Percentiles rank a stretch among this genome's conserved stretches.
phyloP scores from a whole-genome alignment of 1,140 invertebrate genomes.

The Aphis craccivora region DNA sequence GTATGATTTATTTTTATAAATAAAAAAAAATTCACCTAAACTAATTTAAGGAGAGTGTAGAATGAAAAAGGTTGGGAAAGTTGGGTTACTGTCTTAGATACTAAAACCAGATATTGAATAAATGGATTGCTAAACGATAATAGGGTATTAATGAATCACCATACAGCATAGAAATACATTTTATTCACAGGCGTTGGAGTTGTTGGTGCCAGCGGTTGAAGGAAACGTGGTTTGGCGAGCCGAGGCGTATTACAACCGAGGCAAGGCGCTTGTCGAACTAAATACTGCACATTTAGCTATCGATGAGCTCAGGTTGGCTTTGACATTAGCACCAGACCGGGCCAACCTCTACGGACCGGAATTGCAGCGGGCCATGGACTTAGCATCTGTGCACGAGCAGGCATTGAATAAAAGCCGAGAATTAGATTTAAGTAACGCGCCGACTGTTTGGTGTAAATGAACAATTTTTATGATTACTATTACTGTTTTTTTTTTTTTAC shows the following conservation, averaged over 20 bases:
- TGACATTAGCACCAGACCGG: not conserved
- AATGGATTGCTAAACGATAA: too few species aligned
- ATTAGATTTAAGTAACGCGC: not conserved
- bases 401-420: not conserved
- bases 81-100: too few species aligned
- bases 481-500: not conserved
- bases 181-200: conserved; percentile 57
- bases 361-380: not conserved
- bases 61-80: too few species aligned
- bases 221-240: conserved; percentile 51
- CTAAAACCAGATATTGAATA: too few species aligned
- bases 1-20: too few species aligned
- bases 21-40: too few species aligned
- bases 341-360: not conserved
- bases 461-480: not conserved
- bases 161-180: too few species aligned
- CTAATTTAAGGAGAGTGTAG: too few species aligned
- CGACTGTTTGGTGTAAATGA: conserved; percentile 41
- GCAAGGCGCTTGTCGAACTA: not conserved
- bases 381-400: not conserved
- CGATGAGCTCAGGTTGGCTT: not conserved
- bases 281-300: conserved; percentile 25
- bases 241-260: conserved; percentile 51
- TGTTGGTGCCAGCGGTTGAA: conserved; percentile 51
- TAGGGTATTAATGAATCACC: too few species aligned